Conservation (phyloP, 2,113 vertebrate genomes). For the Pseudopipra pipra region DNA sequence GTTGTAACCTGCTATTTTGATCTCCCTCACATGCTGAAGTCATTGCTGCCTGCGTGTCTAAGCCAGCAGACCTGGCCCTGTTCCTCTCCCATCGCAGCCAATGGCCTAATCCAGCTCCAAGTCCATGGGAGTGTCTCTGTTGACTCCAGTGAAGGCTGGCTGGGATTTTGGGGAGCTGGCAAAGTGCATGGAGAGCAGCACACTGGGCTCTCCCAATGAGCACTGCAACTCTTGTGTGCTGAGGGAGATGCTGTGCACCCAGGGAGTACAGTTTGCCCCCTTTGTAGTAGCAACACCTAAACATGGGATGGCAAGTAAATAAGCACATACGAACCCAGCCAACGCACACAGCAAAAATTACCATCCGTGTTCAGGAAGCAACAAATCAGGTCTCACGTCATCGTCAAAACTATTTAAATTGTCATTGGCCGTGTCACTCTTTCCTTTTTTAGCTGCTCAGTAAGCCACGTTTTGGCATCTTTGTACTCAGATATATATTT, state of each 20-base stretch:
- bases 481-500: background rate
- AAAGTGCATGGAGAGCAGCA: background rate
- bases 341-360: background rate
- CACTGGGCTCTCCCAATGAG: background rate
- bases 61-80: background rate
- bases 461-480: background rate
- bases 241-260: background rate
- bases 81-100: background rate
- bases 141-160: background rate
- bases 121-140: background rate
- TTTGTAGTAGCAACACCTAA: background rate
- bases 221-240: background rate
- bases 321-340: background rate
- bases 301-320: background rate
- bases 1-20: slow-evolving; percentile 8
- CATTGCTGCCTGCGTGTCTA: accelerated
- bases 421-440: background rate
- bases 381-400: background rate
- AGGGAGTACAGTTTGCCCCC: background rate
- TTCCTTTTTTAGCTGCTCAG: slow-evolving; percentile 1
- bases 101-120: background rate
- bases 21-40: slow-evolving; percentile 16
- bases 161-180: background rate
- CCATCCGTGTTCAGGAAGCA: background rate
- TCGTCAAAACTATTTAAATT: slow-evolving; percentile 19